Evolutionary conservation across 2,888 invertebrate genomes (phyloP).

Genomic region (Dicycla oo): DNA sequence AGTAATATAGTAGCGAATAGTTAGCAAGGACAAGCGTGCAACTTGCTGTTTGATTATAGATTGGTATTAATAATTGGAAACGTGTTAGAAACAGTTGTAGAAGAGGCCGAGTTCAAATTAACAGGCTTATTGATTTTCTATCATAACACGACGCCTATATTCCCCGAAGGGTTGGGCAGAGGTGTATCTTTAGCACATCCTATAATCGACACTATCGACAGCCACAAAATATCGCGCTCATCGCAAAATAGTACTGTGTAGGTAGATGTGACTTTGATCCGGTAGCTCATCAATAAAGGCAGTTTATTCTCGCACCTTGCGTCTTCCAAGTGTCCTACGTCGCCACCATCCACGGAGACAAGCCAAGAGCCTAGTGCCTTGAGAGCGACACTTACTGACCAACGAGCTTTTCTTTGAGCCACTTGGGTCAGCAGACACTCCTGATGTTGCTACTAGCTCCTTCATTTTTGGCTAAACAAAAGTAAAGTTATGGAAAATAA

Average conservation of each 20-base stretch:
- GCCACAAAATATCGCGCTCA: neutral
- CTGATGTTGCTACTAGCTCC: conserved; percentile 70
- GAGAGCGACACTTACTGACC: conserved; percentile 79
- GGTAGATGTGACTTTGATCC: conserved; percentile 23
- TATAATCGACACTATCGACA: neutral
- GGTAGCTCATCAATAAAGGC: conserved; percentile 34
- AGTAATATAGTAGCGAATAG: conserved; percentile 26
- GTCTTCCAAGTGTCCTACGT: conserved; percentile 78
- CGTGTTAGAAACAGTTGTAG: neutral
- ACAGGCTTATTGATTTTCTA: neutral
- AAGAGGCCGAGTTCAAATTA: neutral
- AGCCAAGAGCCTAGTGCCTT: conserved; percentile 80
- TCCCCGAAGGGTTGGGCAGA: too few relatives aligned
- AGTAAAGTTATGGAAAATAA: neutral
- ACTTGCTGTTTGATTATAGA: neutral
- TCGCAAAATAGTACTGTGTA: conserved; percentile 17
- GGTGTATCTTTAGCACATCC: too few relatives aligned
- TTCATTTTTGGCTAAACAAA: conserved; percentile 60
- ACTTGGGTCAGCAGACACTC: conserved; percentile 70
- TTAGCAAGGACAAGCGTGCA: conserved; percentile 26
- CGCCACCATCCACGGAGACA: conserved; percentile 86
- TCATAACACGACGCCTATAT: too few relatives aligned
- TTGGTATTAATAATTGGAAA: neutral
- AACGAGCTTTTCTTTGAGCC: conserved; percentile 78
- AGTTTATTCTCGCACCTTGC: conserved; percentile 72